Evolutionary conservation across 1,140 invertebrate species (phyloP).

Genomic region (Trissolcus basalis): DNA sequence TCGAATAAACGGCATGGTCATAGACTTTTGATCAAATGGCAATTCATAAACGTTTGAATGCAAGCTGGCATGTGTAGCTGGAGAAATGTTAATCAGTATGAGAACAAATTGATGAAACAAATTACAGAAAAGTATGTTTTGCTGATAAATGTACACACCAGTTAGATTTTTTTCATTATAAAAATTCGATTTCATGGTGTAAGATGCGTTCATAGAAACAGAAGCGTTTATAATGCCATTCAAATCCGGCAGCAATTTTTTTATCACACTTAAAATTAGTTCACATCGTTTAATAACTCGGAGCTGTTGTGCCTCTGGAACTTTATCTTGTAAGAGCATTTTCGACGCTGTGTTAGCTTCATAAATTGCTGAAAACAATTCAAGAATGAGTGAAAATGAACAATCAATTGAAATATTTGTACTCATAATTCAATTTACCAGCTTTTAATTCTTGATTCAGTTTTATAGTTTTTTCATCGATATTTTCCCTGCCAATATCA

Average conservation of each 20-base stretch:
- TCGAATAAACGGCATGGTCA: conserved; percentile 66
- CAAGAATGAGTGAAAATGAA: no score
- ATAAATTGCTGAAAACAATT: conserved; percentile 66
- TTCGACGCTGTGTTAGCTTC: conserved; percentile 70
- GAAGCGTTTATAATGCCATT: conserved; percentile 68
- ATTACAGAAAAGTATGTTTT: not conserved
- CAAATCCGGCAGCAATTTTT: conserved; percentile 68
- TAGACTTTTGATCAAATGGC: conserved; percentile 58
- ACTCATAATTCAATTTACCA: conserved; percentile 53
- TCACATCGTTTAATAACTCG: conserved; percentile 73
- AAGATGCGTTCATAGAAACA: conserved; percentile 55
- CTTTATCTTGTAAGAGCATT: conserved; percentile 63
- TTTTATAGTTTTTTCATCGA: conserved; percentile 70
- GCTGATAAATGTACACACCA: conserved; percentile 29
- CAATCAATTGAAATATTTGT: not conserved
- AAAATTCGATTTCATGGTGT: conserved; percentile 47
- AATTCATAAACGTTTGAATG: conserved; percentile 56
- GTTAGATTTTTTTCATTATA: conserved; percentile 39
- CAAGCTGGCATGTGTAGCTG: conserved; percentile 30
- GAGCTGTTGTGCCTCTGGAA: conserved; percentile 70
- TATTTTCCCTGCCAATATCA: conserved; percentile 71
- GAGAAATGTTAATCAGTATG: conserved; percentile 5
- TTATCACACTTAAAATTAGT: conserved; percentile 70
- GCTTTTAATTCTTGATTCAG: conserved; percentile 72
- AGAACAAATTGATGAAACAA: not conserved